Evolutionary conservation across 2,888 invertebrate species (phyloP).

Genomic region (Thymelicus acteon): DNA sequence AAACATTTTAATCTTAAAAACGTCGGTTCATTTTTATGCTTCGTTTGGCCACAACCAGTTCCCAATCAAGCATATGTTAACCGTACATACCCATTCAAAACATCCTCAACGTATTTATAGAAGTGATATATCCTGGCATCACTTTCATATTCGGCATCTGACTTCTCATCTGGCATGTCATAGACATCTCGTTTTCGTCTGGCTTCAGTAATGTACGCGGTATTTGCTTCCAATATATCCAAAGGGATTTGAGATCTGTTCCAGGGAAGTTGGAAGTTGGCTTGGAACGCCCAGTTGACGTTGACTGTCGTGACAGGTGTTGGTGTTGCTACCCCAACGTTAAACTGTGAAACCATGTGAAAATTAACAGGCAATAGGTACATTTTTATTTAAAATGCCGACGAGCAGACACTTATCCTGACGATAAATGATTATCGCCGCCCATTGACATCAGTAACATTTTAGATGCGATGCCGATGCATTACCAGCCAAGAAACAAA

Average conservation of each 20-base stretch:
- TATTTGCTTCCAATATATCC: slow-evolving; percentile 67
- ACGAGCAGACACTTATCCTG: too few relatives aligned
- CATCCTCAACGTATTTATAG: slow-evolving; percentile 68
- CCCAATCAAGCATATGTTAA: too few relatives aligned
- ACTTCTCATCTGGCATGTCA: not conserved
- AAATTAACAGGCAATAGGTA: too few relatives aligned
- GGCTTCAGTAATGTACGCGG: slow-evolving; percentile 62
- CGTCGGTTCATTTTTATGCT: too few relatives aligned
- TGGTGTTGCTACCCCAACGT: slow-evolving; percentile 71
- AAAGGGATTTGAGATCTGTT: slow-evolving; percentile 72
- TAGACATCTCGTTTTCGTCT: slow-evolving; percentile 57
- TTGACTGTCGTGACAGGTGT: slow-evolving; percentile 63
- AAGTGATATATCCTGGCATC: slow-evolving; percentile 71
- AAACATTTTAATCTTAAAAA: too few relatives aligned
- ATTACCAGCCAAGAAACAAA: too few relatives aligned
- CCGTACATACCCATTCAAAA: slow-evolving; percentile 61
- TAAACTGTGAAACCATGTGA: slow-evolving; percentile 57
- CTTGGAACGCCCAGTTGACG: slow-evolving; percentile 76
- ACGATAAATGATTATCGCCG: too few relatives aligned
- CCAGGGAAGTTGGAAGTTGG: slow-evolving; percentile 78
- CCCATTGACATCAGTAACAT: too few relatives aligned
- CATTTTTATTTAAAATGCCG: too few relatives aligned
- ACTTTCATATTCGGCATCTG: slow-evolving; percentile 54
- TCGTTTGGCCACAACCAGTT: too few relatives aligned
- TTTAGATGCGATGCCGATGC: too few relatives aligned